A percentile compares a stretch with the other conserved stretches of the same genome.
Evolutionary conservation across 2,888 invertebrate genomes (phyloP).

Genomic region (Ormyrus nitidulus): DNA sequence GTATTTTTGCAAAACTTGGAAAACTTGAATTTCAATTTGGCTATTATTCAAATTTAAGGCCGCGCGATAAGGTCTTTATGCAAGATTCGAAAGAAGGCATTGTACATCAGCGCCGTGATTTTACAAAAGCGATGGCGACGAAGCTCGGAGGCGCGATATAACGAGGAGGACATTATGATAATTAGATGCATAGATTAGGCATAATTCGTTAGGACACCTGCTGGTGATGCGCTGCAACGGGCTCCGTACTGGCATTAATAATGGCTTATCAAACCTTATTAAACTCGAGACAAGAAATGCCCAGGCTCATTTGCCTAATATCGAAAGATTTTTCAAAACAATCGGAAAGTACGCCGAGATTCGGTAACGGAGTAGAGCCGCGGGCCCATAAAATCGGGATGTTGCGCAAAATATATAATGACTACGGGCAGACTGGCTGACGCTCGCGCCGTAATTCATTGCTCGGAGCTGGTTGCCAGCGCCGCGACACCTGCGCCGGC

Average conservation of each 20-base stretch:
- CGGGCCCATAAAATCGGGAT: conserved; percentile 75
- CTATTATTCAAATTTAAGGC: no score
- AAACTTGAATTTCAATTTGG: no score
- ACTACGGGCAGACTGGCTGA: conserved; percentile 64
- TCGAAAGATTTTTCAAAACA: background rate
- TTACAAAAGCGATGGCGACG: background rate
- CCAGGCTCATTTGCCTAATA: background rate
- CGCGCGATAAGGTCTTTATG: no score
- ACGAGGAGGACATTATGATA: conserved; percentile 73
- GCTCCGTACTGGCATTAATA: conserved; percentile 33
- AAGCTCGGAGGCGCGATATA: conserved; percentile 63
- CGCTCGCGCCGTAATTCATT: conserved; percentile 73
- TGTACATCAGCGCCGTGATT: background rate
- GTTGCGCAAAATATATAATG: conserved; percentile 74
- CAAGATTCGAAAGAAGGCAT: background rate
- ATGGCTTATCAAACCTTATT: conserved; percentile 12
- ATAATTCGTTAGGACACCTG: conserved; percentile 73
- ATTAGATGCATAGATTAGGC: conserved; percentile 74
- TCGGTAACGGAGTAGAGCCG: background rate
- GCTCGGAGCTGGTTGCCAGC: conserved; percentile 31
- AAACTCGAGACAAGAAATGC: background rate
- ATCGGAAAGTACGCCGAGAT: conserved; percentile 7
- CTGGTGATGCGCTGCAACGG: conserved; percentile 58
- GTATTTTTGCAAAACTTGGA: background rate
- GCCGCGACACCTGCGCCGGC: conserved; percentile 73